phyloP scores from a whole-genome alignment of 2,888 invertebrate species.

The Isotomurus palustris region DNA sequence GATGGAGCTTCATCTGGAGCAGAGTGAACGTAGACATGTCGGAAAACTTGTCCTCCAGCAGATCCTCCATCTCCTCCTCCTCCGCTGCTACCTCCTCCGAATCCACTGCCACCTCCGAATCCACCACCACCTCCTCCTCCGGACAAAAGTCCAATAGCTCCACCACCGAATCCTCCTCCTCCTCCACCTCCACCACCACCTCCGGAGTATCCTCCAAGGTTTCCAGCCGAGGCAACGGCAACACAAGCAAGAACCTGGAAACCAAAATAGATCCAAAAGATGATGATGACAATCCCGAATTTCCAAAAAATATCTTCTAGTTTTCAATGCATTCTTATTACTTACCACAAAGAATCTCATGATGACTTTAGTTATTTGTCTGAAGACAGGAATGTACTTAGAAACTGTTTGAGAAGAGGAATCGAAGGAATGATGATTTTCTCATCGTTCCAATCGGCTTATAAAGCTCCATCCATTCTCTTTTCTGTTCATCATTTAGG shows the following conservation, averaged over 20 bases:
- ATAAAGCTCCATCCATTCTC: no score
- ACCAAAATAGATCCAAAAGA: not conserved
- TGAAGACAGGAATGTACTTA: no score
- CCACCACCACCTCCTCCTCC: conserved; percentile 10
- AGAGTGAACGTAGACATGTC: conserved; percentile 67
- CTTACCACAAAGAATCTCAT: conserved; percentile 30
- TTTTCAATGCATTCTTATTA: not conserved
- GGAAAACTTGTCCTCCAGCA: conserved; percentile 5
- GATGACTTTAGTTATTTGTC: no score
- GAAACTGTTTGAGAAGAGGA: not conserved
- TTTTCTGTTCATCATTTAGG: no score
- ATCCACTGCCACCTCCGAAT: conserved; percentile 1
- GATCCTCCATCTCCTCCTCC: conserved; percentile 8
- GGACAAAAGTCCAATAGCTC: conserved; percentile 3
- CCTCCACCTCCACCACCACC: conserved; percentile 1
- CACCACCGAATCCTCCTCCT: not conserved
- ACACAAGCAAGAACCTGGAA: conserved; percentile 21
- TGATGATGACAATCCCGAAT: not conserved
- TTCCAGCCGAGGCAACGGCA: conserved; percentile 19
- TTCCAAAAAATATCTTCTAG: not conserved
- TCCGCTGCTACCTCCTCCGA: conserved; percentile 1
- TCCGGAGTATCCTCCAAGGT: conserved; percentile 1
- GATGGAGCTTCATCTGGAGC: conserved; percentile 68
- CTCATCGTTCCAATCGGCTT: no score
- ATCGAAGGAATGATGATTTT: not conserved